Evolutionary conservation across 2,797 vertebrate genomes (phyloP).

Genomic region (Cyprinodon diabolis): DNA sequence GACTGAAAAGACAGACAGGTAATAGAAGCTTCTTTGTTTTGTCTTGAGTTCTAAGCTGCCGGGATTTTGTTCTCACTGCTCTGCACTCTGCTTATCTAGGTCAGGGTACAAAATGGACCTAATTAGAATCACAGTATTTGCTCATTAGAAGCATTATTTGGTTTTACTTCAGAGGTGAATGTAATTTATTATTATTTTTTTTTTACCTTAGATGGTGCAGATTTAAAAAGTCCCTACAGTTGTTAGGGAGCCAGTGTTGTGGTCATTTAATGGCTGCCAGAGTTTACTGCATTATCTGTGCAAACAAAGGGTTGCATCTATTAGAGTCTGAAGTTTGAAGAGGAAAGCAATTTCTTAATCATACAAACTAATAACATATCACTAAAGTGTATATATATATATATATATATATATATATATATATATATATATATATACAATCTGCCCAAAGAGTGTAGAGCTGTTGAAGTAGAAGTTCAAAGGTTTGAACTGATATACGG

Average conservation of each 20-base stretch:
- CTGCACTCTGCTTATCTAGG: slow-evolving; percentile 63
- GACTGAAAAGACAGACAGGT: slow-evolving; percentile 27
- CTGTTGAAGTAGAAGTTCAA: no score
- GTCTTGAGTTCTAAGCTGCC: slow-evolving; percentile 30
- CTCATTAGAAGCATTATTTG: not conserved
- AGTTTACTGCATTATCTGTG: not conserved
- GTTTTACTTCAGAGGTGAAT: not conserved
- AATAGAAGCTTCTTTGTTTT: slow-evolving; percentile 61
- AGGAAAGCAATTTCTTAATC: no score
- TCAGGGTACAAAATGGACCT: slow-evolving; percentile 46
- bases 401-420: not conserved
- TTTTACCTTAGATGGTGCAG: not conserved
- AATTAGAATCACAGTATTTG: not conserved
- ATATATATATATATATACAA: no score
- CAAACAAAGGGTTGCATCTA: not conserved
- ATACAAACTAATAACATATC: not conserved
- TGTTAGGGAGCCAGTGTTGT: not conserved
- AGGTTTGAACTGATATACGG: no score
- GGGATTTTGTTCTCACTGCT: slow-evolving; percentile 50
- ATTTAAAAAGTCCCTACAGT: not conserved
- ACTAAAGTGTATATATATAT: not conserved
- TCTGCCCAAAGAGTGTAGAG: no score
- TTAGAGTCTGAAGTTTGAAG: no score
- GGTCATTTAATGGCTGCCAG: not conserved
- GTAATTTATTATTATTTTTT: not conserved